phyloP scores from a whole-genome alignment of 2,113 vertebrate species.

The Ploceus nigricollis region DNA sequence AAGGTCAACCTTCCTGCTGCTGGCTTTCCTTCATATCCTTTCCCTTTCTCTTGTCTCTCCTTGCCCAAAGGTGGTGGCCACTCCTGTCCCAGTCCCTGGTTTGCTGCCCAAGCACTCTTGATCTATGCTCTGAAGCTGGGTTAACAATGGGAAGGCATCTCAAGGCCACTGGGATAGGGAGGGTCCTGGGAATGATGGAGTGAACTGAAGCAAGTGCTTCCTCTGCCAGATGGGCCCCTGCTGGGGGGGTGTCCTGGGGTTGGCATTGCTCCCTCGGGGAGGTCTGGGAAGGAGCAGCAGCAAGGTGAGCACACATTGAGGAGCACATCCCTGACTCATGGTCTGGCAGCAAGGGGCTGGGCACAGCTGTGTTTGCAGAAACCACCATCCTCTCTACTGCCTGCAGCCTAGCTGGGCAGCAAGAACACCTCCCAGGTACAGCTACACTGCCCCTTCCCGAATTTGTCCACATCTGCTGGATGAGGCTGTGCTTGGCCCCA shows the following conservation, averaged over 20 bases:
- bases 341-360: background rate
- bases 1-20: background rate
- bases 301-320: accelerated
- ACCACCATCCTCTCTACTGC: background rate
- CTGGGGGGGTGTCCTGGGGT: accelerated
- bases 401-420: background rate
- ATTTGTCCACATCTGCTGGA: background rate
- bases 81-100: background rate
- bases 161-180: background rate
- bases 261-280: accelerated
- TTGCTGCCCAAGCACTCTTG: background rate
- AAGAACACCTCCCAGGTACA: background rate
- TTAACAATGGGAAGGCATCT: background rate
- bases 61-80: background rate
- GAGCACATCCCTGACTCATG: accelerated
- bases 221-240: background rate
- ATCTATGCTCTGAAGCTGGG: accelerated
- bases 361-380: background rate
- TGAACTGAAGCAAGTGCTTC: background rate
- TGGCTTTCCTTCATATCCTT: background rate
- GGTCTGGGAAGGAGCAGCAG: background rate
- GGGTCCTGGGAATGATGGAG: background rate
- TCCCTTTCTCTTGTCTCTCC: background rate
- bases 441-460: background rate
- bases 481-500: background rate